Evolutionary conservation across 2,113 vertebrate species (phyloP).

Genomic region (Sula dactylatra): DNA sequence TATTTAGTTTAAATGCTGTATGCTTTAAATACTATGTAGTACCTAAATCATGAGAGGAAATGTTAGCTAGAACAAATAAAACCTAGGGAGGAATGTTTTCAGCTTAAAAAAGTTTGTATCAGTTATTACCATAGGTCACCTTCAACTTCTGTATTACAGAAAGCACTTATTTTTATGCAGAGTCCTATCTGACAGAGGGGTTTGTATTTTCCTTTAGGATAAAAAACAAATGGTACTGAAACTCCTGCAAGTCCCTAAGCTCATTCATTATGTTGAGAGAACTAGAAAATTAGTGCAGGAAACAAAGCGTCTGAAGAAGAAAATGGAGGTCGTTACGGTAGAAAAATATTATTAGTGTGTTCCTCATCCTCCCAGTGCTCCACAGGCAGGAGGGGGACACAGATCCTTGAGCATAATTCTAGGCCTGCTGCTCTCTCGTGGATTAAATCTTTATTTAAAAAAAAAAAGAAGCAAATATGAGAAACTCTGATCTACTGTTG

Average conservation of each 20-base stretch:
- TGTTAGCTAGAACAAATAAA: conserved; percentile 41
- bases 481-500: not conserved
- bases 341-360: conserved; percentile 25
- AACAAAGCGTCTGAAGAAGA: conserved; percentile 57
- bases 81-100: not conserved
- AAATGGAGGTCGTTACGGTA: conserved; percentile 33
- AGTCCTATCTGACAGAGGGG: conserved; percentile 66
- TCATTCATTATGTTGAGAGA: conserved; percentile 75
- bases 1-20: not conserved
- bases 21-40: not conserved
- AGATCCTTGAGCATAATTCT: conserved; percentile 47
- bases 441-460: not conserved
- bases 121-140: conserved; percentile 68
- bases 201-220: conserved; percentile 71
- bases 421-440: not conserved
- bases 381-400: not conserved
- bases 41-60: not conserved
- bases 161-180: conserved; percentile 72
- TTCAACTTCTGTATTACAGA: conserved; percentile 62
- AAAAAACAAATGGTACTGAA: conserved; percentile 74
- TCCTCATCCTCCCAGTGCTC: conserved; percentile 18
- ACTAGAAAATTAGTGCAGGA: conserved; percentile 49
- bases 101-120: conserved; percentile 51
- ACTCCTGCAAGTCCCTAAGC: conserved; percentile 63
- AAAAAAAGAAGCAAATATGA: not conserved